Percentiles rank a stretch among this genome's conserved stretches.
phyloP scores from a whole-genome alignment of 1,140 invertebrate species.

The Cydia fagiglandana region DNA sequence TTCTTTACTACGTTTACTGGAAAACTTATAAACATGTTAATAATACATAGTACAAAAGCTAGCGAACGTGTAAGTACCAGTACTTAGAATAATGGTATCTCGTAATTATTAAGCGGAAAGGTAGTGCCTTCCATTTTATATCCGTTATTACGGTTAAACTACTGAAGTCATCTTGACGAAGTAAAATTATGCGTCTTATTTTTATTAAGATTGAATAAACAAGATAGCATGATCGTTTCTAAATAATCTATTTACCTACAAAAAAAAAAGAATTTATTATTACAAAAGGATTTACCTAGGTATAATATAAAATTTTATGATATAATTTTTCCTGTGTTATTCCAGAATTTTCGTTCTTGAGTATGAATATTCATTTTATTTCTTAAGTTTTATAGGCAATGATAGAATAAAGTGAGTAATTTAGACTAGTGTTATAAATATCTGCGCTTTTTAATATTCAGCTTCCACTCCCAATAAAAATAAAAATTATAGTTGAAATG shows the following conservation, averaged over 20 bases:
- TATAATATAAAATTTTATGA: not conserved
- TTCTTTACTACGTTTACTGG: not conserved
- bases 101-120: not conserved
- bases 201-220: too few relatives aligned
- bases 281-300: too few relatives aligned
- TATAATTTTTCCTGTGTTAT: not conserved
- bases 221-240: too few relatives aligned
- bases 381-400: not conserved
- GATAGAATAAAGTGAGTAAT: not conserved
- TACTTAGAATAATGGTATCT: not conserved
- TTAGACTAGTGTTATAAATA: not conserved
- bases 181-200: too few relatives aligned
- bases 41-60: not conserved
- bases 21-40: not conserved
- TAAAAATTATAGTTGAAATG: not conserved
- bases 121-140: not conserved
- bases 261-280: not conserved
- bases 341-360: not conserved
- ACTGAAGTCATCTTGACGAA: not conserved
- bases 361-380: not conserved
- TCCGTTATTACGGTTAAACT: not conserved
- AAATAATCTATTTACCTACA: too few relatives aligned
- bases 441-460: not conserved
- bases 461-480: not conserved
- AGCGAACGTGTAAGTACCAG: not conserved